A percentile compares a stretch with the other conserved stretches of the same genome.
phyloP scores from a whole-genome alignment of 2,113 vertebrate genomes.

The Tyto alba region DNA sequence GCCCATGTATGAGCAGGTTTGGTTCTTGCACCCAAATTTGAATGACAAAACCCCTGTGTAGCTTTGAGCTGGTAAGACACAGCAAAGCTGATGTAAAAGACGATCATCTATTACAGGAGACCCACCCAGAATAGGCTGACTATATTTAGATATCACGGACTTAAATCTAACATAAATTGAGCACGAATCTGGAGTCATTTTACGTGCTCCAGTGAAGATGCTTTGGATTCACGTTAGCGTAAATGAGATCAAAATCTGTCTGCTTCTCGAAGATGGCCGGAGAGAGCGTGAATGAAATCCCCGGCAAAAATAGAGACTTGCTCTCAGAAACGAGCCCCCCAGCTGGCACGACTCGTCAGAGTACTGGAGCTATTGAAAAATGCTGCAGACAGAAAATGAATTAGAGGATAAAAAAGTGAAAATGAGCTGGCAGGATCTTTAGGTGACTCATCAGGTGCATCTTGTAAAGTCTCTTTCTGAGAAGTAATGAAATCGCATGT shows the following conservation, averaged over 20 bases:
- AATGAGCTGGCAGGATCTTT: conserved; percentile 59
- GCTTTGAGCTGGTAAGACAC: not conserved
- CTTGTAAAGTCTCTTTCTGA: conserved; percentile 54
- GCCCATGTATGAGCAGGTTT: not conserved
- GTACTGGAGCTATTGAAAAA: conserved; percentile 17
- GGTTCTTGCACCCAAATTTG: not conserved
- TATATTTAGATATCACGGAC: not conserved
- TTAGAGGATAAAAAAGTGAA: conserved; percentile 44
- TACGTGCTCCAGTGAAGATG: not conserved
- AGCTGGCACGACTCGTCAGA: not conserved
- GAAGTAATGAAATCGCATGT: conserved; percentile 55
- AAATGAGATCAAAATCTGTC: not conserved
- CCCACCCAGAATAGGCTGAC: not conserved
- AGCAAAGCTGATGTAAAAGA: not conserved
- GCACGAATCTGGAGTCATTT: not conserved
- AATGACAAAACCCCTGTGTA: accelerated
- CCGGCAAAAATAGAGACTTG: not conserved
- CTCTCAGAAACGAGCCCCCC: not conserved
- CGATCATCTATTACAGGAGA: not conserved
- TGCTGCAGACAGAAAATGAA: conserved; percentile 37
- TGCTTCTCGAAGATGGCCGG: not conserved
- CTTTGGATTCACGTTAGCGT: not conserved
- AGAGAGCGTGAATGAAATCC: not conserved
- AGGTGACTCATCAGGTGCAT: conserved; percentile 70
- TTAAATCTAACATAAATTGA: not conserved